Percentiles rank a stretch among this genome's conserved stretches.
phyloP scores from a whole-genome alignment of 2,797 vertebrate genomes.

The Oryzias sinensis region DNA sequence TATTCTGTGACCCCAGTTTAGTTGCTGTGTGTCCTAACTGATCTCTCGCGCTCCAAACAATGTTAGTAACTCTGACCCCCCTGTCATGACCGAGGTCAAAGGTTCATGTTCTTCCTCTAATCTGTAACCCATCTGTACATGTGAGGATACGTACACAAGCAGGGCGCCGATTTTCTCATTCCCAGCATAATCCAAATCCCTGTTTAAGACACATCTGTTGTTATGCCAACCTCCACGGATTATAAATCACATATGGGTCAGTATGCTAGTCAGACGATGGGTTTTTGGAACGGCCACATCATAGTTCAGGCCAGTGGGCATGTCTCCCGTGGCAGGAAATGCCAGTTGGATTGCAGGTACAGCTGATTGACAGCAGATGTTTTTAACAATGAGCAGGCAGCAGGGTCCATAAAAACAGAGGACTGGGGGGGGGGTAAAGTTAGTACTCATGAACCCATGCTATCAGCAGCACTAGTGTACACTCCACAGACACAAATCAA shows the following conservation, averaged over 20 bases:
- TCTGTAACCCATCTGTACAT: constrained; percentile 7
- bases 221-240: constrained; percentile 26
- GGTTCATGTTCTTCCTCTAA: constrained; percentile 6
- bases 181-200: constrained; percentile 3
- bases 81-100: neutral
- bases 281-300: constrained; percentile 40
- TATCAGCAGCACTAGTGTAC: neutral
- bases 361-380: constrained; percentile 81
- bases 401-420: constrained; percentile 50
- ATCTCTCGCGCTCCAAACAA: neutral
- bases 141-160: neutral
- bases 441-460: constrained; percentile 1
- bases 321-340: constrained; percentile 72
- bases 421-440: constrained; percentile 34
- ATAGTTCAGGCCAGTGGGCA: constrained; percentile 47
- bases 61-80: neutral
- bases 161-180: constrained; percentile 6
- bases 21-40: neutral
- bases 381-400: constrained; percentile 67
- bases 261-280: constrained; percentile 1
- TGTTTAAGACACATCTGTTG: constrained; percentile 26
- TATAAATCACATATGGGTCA: constrained; percentile 29
- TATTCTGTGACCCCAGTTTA: too few relatives aligned
- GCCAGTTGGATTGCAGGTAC: constrained; percentile 71
- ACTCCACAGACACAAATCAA: constrained; percentile 30